Evolutionary conservation across 2,888 invertebrate species (phyloP), one percentile per base, ranked within the genome.

Genomic region (Mimas tiliae): DNA sequence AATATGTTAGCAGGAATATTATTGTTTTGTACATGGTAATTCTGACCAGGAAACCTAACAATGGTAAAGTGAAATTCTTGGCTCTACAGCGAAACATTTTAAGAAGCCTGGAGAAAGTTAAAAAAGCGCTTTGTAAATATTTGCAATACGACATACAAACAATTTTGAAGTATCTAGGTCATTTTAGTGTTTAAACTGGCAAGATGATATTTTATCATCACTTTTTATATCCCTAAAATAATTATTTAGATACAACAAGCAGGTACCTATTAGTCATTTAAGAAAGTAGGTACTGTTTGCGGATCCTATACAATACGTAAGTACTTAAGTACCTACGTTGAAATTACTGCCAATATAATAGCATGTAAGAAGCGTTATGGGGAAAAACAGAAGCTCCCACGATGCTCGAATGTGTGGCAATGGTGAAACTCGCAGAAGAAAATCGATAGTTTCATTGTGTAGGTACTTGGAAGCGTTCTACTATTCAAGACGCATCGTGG

Each of bases 391-490:
- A 65, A 62, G 69, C 82, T 86, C 86, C 71, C 86, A 87, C 80
- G 82, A 72, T 79, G 75, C 66, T 73, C 69, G 73, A 79, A 74
- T 72, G 72, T 72, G 72, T 70, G 71, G 70, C 75, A 74, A 68
- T 71, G 78, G 84, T 79, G 85, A 85, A 86, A 86, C 82, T 78
- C 69, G 70, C 75, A 74, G 73, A 79, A 77, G 78, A 79, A 81
- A 80, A 78, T 80, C 75, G 64, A 75, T 76, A 73, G 70, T 74
- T 69, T 77, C 71, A 79, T 83, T 83, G 76, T 80, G 72, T 77
- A 27, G 27, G 27, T 27, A 77, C 72, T 74, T 74, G 74, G 69
- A 75, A 68, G 66, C 64, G 63, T 68, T 76, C 66, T 72, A 6
- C 16, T 42, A 58, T 58, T 42, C 58, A 58, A 58, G 38, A 42